phyloP scores from a whole-genome alignment of 2,888 invertebrate genomes.

The Drosophila acutilabella region DNA sequence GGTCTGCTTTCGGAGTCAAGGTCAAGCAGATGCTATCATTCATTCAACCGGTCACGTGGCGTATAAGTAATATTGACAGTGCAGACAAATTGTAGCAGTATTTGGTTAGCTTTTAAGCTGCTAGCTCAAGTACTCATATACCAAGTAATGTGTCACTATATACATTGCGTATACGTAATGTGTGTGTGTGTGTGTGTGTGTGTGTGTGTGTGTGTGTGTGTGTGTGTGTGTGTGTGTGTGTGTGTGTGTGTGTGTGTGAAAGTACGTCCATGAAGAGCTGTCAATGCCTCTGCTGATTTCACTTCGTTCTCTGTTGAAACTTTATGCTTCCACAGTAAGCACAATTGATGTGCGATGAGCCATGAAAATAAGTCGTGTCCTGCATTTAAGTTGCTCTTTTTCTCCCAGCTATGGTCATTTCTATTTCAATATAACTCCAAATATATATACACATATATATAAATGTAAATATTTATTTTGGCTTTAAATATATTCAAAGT shows the following conservation, averaged over 20 bases:
- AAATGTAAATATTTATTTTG: neutral
- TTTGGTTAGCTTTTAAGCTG: slow-evolving; percentile 21
- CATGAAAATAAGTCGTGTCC: slow-evolving; percentile 24
- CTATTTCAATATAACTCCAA: neutral
- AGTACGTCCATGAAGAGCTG: slow-evolving; percentile 4
- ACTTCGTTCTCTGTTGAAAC: neutral
- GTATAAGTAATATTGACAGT: slow-evolving; percentile 45
- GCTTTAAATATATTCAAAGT: slow-evolving; percentile 1
- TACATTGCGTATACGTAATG: slow-evolving; percentile 28
- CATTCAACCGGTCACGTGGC: slow-evolving; percentile 40
- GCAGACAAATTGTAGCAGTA: slow-evolving; percentile 20
- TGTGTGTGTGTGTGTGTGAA: neutral
- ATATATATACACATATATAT: neutral
- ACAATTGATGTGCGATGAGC: slow-evolving; percentile 26
- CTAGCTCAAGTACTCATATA: slow-evolving; percentile 10
- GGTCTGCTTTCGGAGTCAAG: slow-evolving; percentile 25
- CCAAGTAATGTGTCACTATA: slow-evolving; percentile 7
- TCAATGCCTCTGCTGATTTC: slow-evolving; percentile 13
- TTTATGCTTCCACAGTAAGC: slow-evolving; percentile 1
- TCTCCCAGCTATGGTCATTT: neutral
- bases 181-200: neutral
- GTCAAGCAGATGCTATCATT: slow-evolving; percentile 34
- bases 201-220: slow-evolving; percentile 2
- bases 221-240: slow-evolving; percentile 1
- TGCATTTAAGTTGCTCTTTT: slow-evolving; percentile 15